Conservation (phyloP, 2,113 vertebrate species). For the Brienomyrus longianalis region DNA sequence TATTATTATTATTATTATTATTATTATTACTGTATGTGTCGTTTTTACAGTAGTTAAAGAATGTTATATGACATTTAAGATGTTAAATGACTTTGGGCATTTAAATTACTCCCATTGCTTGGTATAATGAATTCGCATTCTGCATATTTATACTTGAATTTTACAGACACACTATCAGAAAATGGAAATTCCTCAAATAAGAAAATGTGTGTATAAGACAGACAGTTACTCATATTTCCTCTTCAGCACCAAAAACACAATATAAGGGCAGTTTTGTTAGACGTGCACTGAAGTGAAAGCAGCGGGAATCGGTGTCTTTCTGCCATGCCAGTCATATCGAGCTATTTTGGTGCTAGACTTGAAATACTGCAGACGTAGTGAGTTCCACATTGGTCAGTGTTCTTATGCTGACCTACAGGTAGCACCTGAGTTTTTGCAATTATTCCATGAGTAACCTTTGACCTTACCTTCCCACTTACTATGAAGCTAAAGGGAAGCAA, state of each 20-base stretch:
- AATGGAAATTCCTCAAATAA: slow-evolving; percentile 34
- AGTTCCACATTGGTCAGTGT: background rate
- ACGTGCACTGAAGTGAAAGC: background rate
- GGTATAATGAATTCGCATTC: slow-evolving; percentile 41
- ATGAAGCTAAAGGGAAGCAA: slow-evolving; percentile 26
- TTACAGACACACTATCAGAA: slow-evolving; percentile 26
- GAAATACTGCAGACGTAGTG: slow-evolving; percentile 29
- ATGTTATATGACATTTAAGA: slow-evolving; percentile 23
- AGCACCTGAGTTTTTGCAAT: background rate
- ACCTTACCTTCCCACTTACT: background rate
- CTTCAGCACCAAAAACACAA: slow-evolving; percentile 30
- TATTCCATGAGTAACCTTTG: background rate
- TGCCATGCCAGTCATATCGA: slow-evolving; percentile 29
- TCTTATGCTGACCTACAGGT: slow-evolving; percentile 12
- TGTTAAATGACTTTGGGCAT: slow-evolving; percentile 33
- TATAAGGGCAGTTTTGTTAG: background rate
- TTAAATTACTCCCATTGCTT: slow-evolving; percentile 31
- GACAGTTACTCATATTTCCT: slow-evolving; percentile 21
- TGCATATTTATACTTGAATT: slow-evolving; percentile 53
- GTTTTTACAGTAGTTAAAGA: slow-evolving; percentile 21
- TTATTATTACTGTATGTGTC: slow-evolving; percentile 14
- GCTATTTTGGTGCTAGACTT: slow-evolving; percentile 41
- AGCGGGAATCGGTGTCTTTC: background rate
- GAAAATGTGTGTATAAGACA: slow-evolving; percentile 23
- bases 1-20: slow-evolving; percentile 22